Conservation (phyloP, 2,888 invertebrate species). For the Acanthopleura granulata region DNA sequence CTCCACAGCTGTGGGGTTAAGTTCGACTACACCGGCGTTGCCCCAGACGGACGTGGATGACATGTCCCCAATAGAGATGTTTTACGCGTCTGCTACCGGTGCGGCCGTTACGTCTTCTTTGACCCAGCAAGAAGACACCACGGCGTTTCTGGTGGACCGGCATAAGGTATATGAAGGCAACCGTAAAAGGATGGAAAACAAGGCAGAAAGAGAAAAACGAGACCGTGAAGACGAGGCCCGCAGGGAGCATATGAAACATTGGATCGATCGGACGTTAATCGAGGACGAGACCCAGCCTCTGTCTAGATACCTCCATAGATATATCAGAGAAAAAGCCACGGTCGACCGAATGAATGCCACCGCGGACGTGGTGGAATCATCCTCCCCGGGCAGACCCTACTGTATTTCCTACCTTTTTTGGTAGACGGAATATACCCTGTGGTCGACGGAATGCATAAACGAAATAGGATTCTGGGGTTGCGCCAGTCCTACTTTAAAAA, state of each 20-base stretch:
- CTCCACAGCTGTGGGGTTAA: neutral
- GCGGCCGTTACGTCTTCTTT: neutral
- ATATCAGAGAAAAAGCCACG: conserved; percentile 1
- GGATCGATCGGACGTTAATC: neutral
- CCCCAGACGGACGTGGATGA: neutral
- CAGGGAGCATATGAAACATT: neutral
- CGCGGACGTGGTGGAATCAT: neutral
- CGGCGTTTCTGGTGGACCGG: neutral
- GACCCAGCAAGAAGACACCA: neutral
- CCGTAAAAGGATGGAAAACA: neutral
- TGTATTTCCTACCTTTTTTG: neutral
- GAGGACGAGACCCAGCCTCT: neutral
- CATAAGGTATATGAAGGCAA: neutral
- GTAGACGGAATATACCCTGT: neutral
- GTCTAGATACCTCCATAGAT: neutral
- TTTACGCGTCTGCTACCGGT: neutral
- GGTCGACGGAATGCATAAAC: neutral
- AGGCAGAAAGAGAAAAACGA: neutral
- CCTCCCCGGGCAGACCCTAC: neutral
- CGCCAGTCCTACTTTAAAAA: neutral
- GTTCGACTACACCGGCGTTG: neutral
- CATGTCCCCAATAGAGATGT: neutral
- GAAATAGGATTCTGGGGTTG: neutral
- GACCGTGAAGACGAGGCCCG: neutral
- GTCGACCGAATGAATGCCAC: neutral